Base-by-base conservation (phyloP, 1,140 invertebrate species). In the Phocides pigmalion region DNA sequence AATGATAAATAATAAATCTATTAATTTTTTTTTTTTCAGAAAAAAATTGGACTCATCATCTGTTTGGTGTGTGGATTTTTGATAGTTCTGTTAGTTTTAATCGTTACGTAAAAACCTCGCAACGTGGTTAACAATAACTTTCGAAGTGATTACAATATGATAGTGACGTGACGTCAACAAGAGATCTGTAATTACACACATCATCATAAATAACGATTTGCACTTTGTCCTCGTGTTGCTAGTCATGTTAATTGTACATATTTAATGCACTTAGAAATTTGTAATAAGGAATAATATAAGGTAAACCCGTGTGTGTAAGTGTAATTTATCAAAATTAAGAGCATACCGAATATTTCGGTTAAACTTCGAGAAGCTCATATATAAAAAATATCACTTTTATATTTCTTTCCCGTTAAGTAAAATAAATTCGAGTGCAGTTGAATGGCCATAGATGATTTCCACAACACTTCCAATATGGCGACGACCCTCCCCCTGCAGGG, bases 11-110 rank as follows among this genome's bases (percentile, higher is more conserved):
- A n/a, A n/a, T n/a, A 22, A 22, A 22, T 22, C 8, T 4, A 50
- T 9, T 16, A 51, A 19, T 15, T 8, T 28, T 22, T 62, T 46
- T 19, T 37, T 76, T 76, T 19, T 19, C 85, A 91, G 89, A 91
- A 90, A 81, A 85, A 86, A 62, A 51, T 81, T 25, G 71, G 81
- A 3, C 56, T 90, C 1, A 69, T 85, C 5, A 64, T 87, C 17
- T 91, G 89, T 53, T 49, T 90, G 50, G 72, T 70, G 41, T 72
- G 69, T 4, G 89, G 85, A n/a, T 69, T 83, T 41, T 42, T 82
- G 0, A 68, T 90, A 35, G 75, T 90, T 51, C 66, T 91, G 54
- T 56, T 89, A 35, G 80, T 91, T 15, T 16, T 54, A 9, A 54
- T 54, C 15, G 20, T 54, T 2, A 54, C 51, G 12, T 54, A 39